Evolutionary conservation across 2,113 vertebrate genomes (phyloP).

Genomic region (Scopus umbretta): DNA sequence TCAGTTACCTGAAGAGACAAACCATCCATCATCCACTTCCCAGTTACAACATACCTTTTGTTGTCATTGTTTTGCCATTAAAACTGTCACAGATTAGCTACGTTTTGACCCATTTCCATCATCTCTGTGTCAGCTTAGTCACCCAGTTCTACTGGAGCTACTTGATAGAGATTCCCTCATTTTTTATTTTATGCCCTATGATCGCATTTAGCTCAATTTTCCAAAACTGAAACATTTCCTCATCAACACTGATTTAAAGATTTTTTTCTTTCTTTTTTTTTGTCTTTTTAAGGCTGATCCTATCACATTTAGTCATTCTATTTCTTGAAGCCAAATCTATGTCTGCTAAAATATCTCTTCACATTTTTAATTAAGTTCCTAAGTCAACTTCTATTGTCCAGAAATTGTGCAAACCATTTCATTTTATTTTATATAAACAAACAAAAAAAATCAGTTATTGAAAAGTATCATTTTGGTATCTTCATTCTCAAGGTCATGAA

Average conservation of each 20-base stretch:
- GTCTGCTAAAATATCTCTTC: background rate
- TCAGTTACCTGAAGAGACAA: background rate
- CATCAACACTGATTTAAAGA: background rate
- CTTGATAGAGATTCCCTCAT: background rate
- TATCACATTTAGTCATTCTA: background rate
- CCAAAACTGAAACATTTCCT: background rate
- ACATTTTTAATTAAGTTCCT: background rate
- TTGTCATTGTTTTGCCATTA: background rate
- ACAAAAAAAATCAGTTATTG: background rate
- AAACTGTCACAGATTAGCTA: background rate
- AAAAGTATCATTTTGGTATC: background rate
- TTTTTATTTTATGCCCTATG: background rate
- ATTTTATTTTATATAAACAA: background rate
- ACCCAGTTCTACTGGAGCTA: background rate
- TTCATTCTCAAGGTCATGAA: background rate
- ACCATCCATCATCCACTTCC: background rate
- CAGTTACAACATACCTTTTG: background rate
- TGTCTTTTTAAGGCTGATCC: background rate
- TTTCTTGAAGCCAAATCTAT: background rate
- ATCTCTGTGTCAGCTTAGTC: background rate
- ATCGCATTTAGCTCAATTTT: background rate
- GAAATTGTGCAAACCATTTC: background rate
- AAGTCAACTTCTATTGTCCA: background rate
- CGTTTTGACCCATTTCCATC: background rate
- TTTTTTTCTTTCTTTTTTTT: background rate